Evolutionary conservation across 2,888 invertebrate genomes (phyloP).

Genomic region (Yponomeuta sedellus): DNA sequence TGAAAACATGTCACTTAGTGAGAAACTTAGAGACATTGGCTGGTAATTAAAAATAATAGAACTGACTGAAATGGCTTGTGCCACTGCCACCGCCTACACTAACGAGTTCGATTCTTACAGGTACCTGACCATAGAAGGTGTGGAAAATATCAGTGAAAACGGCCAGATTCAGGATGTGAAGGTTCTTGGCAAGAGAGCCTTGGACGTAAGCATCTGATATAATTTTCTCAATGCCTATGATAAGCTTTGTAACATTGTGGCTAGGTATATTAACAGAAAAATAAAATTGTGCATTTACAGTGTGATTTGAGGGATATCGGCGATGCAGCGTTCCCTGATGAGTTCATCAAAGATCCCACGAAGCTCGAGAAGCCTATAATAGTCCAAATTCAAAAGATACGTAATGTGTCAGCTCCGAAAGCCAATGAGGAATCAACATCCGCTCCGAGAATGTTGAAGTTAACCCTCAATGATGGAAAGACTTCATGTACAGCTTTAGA

Average conservation of each 20-base stretch:
- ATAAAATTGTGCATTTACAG: conserved; percentile 54
- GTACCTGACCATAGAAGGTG: conserved; percentile 84
- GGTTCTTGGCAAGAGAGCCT: conserved; percentile 78
- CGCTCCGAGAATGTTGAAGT: conserved; percentile 89
- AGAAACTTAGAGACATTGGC: conserved; percentile 80
- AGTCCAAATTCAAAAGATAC: conserved; percentile 90
- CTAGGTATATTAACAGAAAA: too few species aligned
- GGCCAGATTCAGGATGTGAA: conserved; percentile 79
- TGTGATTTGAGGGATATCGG: conserved; percentile 89
- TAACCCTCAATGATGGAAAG: conserved; percentile 91
- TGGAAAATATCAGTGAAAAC: conserved; percentile 80
- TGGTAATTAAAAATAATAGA: conserved; percentile 70
- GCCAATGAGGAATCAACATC: conserved; percentile 89
- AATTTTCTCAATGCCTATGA: background rate
- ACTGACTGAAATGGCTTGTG: conserved; percentile 13
- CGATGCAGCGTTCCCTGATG: conserved; percentile 83
- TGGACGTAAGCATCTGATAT: conserved; percentile 78
- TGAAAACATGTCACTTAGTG: conserved; percentile 77
- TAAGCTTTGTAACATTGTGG: background rate
- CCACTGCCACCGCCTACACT: background rate
- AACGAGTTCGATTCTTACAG: conserved; percentile 65
- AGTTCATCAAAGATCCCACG: conserved; percentile 76
- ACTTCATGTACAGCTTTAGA: conserved; percentile 87
- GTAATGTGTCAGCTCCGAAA: conserved; percentile 94
- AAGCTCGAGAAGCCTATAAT: conserved; percentile 79